A percentile compares a stretch with the other conserved stretches of the same genome.
These are phyloP conservation scores for Alca torda DNA, from an alignment of 2,797 vertebrate genomes.

Conservation along the genomic window DNA sequence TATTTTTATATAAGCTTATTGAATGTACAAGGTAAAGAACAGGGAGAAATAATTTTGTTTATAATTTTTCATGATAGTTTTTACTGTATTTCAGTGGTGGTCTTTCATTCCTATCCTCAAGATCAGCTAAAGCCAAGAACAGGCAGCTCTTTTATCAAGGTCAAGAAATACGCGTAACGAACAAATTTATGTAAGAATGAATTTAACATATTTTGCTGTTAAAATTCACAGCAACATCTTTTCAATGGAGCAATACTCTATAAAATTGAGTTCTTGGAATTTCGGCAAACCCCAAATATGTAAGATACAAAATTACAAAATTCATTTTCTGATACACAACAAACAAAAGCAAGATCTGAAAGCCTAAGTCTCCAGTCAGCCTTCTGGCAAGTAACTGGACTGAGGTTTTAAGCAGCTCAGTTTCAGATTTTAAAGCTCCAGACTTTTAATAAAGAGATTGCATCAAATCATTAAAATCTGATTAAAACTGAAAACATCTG, in stretches of 20 bases:
- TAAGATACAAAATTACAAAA: not conserved
- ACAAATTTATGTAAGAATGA: not conserved
- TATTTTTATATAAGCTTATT: not conserved
- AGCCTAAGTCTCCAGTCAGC: not conserved
- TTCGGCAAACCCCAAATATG: not conserved
- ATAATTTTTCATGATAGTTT: not conserved
- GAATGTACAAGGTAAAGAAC: not conserved
- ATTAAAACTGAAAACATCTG: constrained; percentile 40
- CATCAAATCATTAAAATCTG: constrained; percentile 22
- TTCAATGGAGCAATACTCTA: not conserved
- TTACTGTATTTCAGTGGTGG: not conserved
- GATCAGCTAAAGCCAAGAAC: not conserved
- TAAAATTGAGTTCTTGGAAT: not conserved
- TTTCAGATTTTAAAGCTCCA: constrained; percentile 24
- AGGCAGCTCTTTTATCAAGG: not conserved
- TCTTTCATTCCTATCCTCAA: not conserved
- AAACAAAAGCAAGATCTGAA: not conserved
- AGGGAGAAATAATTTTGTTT: not conserved
- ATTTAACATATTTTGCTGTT: not conserved
- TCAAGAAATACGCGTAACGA: not conserved
- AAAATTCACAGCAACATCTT: not conserved
- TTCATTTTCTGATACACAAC: not conserved
- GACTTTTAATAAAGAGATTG: not conserved
- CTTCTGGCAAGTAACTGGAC: not conserved
- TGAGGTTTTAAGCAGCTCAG: constrained; percentile 1